Percentiles rank a stretch among this genome's conserved stretches.
Evolutionary conservation across 2,797 vertebrate genomes (phyloP).

Genomic region (Macrochelys suwanniensis): DNA sequence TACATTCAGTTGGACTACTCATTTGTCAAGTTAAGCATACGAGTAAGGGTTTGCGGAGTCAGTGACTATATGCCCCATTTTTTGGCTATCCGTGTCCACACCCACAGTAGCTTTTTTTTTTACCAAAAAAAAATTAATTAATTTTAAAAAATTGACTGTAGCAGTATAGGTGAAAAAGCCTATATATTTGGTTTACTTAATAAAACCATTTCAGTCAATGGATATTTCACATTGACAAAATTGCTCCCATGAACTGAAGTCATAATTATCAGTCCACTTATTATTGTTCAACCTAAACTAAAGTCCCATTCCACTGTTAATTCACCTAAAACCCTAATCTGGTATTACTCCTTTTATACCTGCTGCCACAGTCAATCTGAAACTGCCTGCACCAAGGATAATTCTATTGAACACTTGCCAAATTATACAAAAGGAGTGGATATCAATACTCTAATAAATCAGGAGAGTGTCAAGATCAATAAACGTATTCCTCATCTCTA

Average conservation of each 20-base stretch:
- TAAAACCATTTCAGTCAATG: neutral
- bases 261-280: slow-evolving; percentile 1
- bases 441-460: slow-evolving; percentile 80
- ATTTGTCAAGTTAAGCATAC: neutral
- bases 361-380: slow-evolving; percentile 46
- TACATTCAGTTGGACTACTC: neutral
- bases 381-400: slow-evolving; percentile 45
- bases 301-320: slow-evolving; percentile 20
- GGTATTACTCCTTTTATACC: slow-evolving; percentile 57
- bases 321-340: slow-evolving; percentile 51
- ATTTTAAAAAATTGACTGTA: neutral
- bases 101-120: neutral
- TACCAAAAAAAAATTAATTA: neutral
- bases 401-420: slow-evolving; percentile 80
- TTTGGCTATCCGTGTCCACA: neutral
- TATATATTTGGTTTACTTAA: slow-evolving; percentile 23
- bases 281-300: slow-evolving; percentile 44
- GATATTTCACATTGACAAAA: slow-evolving; percentile 1
- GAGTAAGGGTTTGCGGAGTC: neutral
- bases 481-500: slow-evolving; percentile 66
- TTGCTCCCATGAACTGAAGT: neutral
- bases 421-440: slow-evolving; percentile 76
- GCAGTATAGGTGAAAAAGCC: neutral
- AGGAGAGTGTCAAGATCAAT: slow-evolving; percentile 80
- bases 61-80: neutral